Percentiles rank a stretch among this genome's conserved stretches.
These are phyloP conservation scores for Leiothrix lutea DNA, from an alignment of 2,113 vertebrate species.

Conservation along the genomic window DNA sequence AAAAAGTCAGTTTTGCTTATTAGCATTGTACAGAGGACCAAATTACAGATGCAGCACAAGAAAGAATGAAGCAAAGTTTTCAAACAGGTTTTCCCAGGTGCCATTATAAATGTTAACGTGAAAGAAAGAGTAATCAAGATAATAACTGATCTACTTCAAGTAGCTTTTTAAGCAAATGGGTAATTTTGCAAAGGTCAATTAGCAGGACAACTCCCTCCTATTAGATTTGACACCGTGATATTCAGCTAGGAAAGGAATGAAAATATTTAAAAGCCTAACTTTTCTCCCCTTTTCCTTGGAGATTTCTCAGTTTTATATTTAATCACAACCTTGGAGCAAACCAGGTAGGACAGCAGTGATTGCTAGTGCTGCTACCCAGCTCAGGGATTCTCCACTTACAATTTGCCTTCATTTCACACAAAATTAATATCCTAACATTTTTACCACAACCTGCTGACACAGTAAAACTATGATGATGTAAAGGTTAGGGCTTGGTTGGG, in stretches of 20 bases:
- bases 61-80: not conserved
- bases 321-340: not conserved
- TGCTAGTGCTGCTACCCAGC: not conserved
- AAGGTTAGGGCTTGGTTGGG: not conserved
- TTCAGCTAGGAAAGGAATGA: not conserved
- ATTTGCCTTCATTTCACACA: not conserved
- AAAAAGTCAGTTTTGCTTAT: not conserved
- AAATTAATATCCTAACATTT: not conserved
- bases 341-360: not conserved
- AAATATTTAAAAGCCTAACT: not conserved
- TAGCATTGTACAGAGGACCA: not conserved
- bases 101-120: not conserved
- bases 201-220: not conserved
- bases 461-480: not conserved
- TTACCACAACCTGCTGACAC: not conserved
- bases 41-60: not conserved
- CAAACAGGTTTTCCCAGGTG: constrained; percentile 10
- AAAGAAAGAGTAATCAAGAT: not conserved
- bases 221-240: not conserved
- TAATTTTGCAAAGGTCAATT: constrained; percentile 21
- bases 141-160: not conserved
- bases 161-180: constrained; percentile 1
- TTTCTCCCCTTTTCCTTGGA: not conserved
- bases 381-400: not conserved
- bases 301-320: constrained; percentile 12